Conservation (phyloP, 1,140 invertebrate genomes). For the Bemisia tabaci region DNA sequence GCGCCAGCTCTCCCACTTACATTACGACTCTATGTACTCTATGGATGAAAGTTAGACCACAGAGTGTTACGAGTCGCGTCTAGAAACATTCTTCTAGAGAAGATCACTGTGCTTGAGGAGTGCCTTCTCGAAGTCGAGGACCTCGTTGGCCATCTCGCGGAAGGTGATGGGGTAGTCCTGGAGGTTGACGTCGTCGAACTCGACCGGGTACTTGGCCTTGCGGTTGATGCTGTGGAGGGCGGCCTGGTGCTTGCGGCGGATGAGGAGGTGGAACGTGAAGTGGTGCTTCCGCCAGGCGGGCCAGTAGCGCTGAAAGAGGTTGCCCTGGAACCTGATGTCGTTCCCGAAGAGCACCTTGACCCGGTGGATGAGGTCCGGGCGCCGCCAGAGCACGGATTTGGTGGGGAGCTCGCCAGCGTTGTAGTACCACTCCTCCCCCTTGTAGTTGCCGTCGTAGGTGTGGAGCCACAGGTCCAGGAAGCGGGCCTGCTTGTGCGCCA, state of each 20-base stretch:
- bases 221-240: slow-evolving; percentile 8
- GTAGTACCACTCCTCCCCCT: slow-evolving; percentile 26
- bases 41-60: too few relatives aligned
- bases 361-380: slow-evolving; percentile 23
- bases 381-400: slow-evolving; percentile 18
- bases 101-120: too few relatives aligned
- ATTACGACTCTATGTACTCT: too few relatives aligned
- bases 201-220: slow-evolving; percentile 14
- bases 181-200: slow-evolving; percentile 16
- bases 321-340: background rate
- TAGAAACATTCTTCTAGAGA: too few relatives aligned
- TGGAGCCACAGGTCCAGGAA: slow-evolving; percentile 27
- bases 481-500: slow-evolving; percentile 26
- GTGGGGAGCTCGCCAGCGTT: slow-evolving; percentile 27
- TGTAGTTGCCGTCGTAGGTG: slow-evolving; percentile 24
- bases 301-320: background rate
- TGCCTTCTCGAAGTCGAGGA: too few relatives aligned
- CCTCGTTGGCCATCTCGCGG: too few relatives aligned
- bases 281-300: slow-evolving; percentile 16
- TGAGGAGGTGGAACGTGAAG: slow-evolving; percentile 16
- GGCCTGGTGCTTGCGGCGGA: slow-evolving; percentile 11
- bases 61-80: too few relatives aligned
- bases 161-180: slow-evolving; percentile 17
- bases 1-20: too few relatives aligned
- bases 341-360: slow-evolving; percentile 21